These are phyloP conservation scores for Umimayanthus kanabou DNA, from an alignment of 92 coral and sea anemone genomes.

Conservation along the genomic window DNA sequence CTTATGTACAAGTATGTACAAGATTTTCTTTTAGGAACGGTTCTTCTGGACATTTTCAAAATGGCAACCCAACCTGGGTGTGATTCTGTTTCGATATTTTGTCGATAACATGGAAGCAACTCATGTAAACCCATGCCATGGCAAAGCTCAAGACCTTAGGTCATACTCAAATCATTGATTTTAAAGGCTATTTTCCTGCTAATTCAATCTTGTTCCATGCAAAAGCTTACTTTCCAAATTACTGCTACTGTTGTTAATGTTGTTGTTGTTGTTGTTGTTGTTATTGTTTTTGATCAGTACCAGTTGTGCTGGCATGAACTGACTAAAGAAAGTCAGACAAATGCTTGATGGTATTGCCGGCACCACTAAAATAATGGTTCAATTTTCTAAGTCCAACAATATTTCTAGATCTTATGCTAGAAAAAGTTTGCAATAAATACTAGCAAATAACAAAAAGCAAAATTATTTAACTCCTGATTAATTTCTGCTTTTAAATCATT, in stretches of 20 bases:
- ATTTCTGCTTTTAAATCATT: neutral
- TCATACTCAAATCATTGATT: neutral
- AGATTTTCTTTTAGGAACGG: neutral
- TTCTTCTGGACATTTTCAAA: neutral
- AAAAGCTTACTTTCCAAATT: too few relatives aligned
- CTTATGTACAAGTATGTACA: too few relatives aligned
- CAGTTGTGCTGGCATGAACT: neutral
- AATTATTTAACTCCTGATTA: too few relatives aligned
- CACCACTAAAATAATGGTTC: too few relatives aligned
- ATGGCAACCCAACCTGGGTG: neutral
- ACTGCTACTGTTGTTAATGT: neutral
- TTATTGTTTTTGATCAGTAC: neutral
- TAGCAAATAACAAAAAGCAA: too few relatives aligned
- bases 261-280: too few relatives aligned
- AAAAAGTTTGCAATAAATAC: too few relatives aligned
- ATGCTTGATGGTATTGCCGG: too few relatives aligned
- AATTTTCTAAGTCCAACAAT: neutral
- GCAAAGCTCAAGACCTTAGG: neutral
- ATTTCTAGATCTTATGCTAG: neutral
- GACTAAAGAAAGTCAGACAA: neutral
- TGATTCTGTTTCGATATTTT: neutral
- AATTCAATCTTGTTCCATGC: neutral
- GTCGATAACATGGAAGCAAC: too few relatives aligned
- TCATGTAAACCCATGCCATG: too few relatives aligned
- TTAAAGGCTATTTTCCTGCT: too few relatives aligned